Percentiles rank a stretch among this genome's conserved stretches.
These are phyloP conservation scores for Drosophila subobscura DNA, from an alignment of 1,140 invertebrate genomes.

Conservation along the genomic window DNA sequence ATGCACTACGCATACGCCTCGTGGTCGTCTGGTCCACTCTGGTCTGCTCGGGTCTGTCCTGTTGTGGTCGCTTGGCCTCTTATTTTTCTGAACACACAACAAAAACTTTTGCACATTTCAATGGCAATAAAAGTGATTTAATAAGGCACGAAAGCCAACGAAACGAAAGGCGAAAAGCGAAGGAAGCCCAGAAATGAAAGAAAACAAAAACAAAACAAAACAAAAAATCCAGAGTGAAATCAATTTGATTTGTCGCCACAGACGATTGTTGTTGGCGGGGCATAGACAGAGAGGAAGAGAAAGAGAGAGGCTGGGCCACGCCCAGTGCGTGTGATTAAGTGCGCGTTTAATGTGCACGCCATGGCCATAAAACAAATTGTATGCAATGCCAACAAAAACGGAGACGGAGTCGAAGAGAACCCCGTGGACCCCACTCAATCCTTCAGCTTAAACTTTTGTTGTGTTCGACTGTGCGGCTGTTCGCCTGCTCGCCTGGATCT, in stretches of 20 bases:
- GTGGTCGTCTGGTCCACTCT: neutral
- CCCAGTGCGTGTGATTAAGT: conserved; percentile 78
- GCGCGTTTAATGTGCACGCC: conserved; percentile 77
- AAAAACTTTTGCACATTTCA: conserved; percentile 74
- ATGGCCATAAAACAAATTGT: conserved; percentile 78
- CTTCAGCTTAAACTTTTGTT: conserved; percentile 14
- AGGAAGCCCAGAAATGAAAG: conserved; percentile 10
- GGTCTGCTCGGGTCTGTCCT: neutral
- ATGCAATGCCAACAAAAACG: conserved; percentile 61
- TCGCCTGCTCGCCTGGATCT: conserved; percentile 23
- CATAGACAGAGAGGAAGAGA: neutral
- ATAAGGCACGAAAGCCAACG: conserved; percentile 66
- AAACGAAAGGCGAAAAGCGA: conserved; percentile 31
- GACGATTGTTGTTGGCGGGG: conserved; percentile 27
- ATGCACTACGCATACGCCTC: conserved; percentile 61
- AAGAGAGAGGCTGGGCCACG: conserved; percentile 24
- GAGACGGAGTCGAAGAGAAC: neutral
- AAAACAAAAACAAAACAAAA: neutral
- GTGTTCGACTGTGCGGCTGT: conserved; percentile 5
- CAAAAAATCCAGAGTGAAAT: conserved; percentile 45
- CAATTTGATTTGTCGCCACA: conserved; percentile 79
- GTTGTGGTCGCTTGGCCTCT: neutral
- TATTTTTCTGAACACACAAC: too few relatives aligned
- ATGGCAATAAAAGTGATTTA: conserved; percentile 82
- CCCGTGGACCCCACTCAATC: conserved; percentile 14